phyloP scores from a whole-genome alignment of 2,113 vertebrate genomes.

The Pantherophis guttatus region DNA sequence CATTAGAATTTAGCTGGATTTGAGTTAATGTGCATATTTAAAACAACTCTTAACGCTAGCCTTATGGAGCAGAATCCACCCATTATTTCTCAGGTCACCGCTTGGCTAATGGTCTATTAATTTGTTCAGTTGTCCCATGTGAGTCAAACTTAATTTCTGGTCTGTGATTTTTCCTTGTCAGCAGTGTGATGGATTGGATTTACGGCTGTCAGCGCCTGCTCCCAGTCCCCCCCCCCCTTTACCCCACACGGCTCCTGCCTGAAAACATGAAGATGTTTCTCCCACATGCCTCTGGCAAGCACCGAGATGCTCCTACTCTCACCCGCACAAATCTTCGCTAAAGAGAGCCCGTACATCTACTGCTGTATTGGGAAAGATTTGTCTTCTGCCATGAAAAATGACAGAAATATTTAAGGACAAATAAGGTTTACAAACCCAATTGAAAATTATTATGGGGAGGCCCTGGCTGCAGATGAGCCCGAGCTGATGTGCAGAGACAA shows the following conservation, averaged over 20 bases:
- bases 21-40: slow-evolving; percentile 12
- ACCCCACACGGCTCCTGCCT: slow-evolving; percentile 53
- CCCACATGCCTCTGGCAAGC: slow-evolving; percentile 25
- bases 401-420: slow-evolving; percentile 84
- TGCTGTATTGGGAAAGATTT: slow-evolving; percentile 68
- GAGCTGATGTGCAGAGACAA: slow-evolving; percentile 78
- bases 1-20: not conserved
- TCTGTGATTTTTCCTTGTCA: slow-evolving; percentile 74
- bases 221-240: slow-evolving; percentile 54
- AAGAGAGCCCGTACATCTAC: slow-evolving; percentile 32
- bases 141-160: slow-evolving; percentile 94
- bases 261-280: slow-evolving; percentile 64
- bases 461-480: slow-evolving; percentile 77
- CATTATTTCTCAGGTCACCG: slow-evolving; percentile 93
- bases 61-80: slow-evolving; percentile 61
- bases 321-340: slow-evolving; percentile 16
- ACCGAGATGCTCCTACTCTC: not conserved
- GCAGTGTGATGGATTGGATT: slow-evolving; percentile 95
- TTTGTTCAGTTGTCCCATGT: slow-evolving; percentile 94
- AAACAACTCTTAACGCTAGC: slow-evolving; percentile 34
- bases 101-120: slow-evolving; percentile 99
- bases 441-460: slow-evolving; percentile 78
- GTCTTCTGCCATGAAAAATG: slow-evolving; percentile 80
- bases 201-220: slow-evolving; percentile 85
- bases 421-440: slow-evolving; percentile 82